Evolutionary conservation across 2,797 vertebrate species (phyloP), one percentile per base, ranked within the genome.

Genomic region (Helicolenus hilgendorfi): DNA sequence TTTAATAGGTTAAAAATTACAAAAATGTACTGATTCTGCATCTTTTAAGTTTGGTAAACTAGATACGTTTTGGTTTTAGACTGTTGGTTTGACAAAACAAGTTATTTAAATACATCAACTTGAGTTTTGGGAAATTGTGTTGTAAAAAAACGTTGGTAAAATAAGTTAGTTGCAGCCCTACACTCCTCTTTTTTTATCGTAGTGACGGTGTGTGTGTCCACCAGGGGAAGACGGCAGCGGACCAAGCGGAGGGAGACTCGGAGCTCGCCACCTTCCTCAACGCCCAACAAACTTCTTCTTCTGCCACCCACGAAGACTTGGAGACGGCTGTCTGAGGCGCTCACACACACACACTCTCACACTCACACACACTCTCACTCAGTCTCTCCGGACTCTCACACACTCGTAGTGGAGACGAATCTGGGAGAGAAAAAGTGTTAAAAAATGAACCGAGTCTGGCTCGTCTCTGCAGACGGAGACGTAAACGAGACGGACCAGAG

Each of bases 311-410:
- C 0, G 99, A 99, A 81, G 99, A 99, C 94, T 94, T 99, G 93
- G 99, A 99, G 97, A 99, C 99, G 1, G 99, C 99, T 26, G 99
- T 99, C 85, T 99, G 98, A 99, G 67, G 26, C 85, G 2, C 69
- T 2, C 45, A 5, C 70, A 24, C 81, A 27, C 74, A 20, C 74
- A 20, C 79, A 13, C 85, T 24, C 58, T 15, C 59, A 41, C 76
- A 29, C 81, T 27, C 79, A 11, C 64, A n/a, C 59, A 45, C 70
- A 22, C 77, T n/a, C 77, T n/a, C 49, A 59, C 81, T 11, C 64
- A 2, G 79, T 70, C 80, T 72, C 77, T 80, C 38, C 73, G 81
- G 82, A 90, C 87, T 83, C 84, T 49, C 79, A 69, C 88, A 72
- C 80, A 24, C 80, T 70, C 36, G 4, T 6, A 59, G 83, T 24